Evolutionary conservation across 2,888 invertebrate species (phyloP).

Genomic region (Epirrita christyi): DNA sequence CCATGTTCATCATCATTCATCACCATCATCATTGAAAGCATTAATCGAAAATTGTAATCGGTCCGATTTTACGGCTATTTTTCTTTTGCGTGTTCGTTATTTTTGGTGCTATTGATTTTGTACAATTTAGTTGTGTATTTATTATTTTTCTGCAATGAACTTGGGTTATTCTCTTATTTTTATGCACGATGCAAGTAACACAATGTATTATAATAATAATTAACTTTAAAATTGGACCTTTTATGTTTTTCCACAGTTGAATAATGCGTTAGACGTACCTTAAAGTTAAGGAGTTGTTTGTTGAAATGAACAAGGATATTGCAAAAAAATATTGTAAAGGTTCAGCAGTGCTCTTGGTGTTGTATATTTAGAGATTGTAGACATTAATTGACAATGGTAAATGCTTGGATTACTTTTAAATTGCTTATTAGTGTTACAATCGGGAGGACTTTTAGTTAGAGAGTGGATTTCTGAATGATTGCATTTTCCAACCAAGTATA

Average conservation of each 20-base stretch:
- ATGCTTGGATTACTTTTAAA: slow-evolving; percentile 22
- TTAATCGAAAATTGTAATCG: slow-evolving; percentile 2
- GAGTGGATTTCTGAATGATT: slow-evolving; percentile 2
- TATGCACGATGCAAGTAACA: slow-evolving; percentile 1
- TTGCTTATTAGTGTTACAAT: slow-evolving; percentile 8
- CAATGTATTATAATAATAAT: background rate
- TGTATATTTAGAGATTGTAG: slow-evolving; percentile 21
- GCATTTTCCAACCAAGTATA: background rate
- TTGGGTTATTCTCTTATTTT: background rate
- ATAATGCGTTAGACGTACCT: background rate
- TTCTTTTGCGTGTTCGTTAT: slow-evolving; percentile 10
- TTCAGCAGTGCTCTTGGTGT: slow-evolving; percentile 29
- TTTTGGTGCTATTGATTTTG: slow-evolving; percentile 8
- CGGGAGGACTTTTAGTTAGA: slow-evolving; percentile 7
- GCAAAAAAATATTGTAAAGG: slow-evolving; percentile 9
- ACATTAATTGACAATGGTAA: slow-evolving; percentile 11
- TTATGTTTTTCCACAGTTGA: slow-evolving; percentile 1
- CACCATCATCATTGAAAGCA: background rate
- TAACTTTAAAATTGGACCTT: slow-evolving; percentile 8
- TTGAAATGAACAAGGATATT: slow-evolving; percentile 21
- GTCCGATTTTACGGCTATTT: slow-evolving; percentile 8
- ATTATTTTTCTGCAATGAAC: background rate
- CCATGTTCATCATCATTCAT: slow-evolving; percentile 3
- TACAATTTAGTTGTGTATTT: background rate
- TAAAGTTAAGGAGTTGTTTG: slow-evolving; percentile 21